Percentiles rank a stretch among this genome's conserved stretches.
Conservation (phyloP, 2,888 invertebrate species). For the Luperina nickerlii region DNA sequence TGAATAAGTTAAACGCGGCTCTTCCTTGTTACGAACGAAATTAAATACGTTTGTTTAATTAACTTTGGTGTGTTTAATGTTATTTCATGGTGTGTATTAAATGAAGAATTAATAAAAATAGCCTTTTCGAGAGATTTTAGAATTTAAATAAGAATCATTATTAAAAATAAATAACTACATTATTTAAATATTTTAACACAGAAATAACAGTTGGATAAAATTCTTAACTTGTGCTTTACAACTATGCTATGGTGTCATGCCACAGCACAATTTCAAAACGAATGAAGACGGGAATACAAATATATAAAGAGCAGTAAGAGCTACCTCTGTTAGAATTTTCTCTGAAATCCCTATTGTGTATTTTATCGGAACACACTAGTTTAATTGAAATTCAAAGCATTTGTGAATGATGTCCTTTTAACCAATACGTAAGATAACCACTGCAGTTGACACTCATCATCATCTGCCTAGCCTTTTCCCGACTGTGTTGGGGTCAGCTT, state of each 20-base stretch:
- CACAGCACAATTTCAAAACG: not conserved
- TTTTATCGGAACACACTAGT: not conserved
- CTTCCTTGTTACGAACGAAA: conserved; percentile 43
- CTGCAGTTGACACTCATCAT: not conserved
- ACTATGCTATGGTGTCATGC: not conserved
- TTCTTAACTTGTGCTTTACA: no score
- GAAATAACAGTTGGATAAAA: not conserved
- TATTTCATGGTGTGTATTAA: conserved; percentile 4
- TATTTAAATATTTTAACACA: not conserved
- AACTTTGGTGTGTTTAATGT: conserved; percentile 29
- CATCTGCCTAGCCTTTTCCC: no score
- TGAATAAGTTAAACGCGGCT: conserved; percentile 63
- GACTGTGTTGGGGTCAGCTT: no score
- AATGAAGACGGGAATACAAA: not conserved
- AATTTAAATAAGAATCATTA: not conserved
- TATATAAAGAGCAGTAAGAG: not conserved
- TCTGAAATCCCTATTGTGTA: not conserved
- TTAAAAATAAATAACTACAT: not conserved
- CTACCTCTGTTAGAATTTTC: not conserved
- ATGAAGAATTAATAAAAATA: not conserved
- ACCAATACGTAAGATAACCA: not conserved
- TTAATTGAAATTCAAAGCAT: not conserved
- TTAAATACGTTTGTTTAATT: conserved; percentile 28
- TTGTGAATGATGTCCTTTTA: not conserved
- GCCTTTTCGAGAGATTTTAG: not conserved